Conservation (phyloP, 2,797 vertebrate species). For the Tapirus indicus region DNA sequence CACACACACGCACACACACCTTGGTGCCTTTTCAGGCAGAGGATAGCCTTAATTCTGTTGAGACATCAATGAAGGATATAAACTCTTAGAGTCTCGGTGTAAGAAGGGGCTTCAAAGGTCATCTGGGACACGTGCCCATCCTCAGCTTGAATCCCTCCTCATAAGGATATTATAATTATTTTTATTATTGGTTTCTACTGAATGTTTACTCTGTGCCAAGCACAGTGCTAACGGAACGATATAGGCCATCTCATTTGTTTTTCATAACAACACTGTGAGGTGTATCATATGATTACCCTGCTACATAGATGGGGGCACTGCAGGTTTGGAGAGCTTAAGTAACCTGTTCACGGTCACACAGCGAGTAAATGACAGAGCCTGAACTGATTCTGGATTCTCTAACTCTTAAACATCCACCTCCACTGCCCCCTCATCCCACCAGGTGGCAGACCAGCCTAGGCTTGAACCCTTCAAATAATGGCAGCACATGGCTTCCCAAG, state of each 20-base stretch:
- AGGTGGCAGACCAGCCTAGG: not conserved
- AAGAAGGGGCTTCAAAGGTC: not conserved
- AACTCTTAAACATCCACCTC: not conserved
- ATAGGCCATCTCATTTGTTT: not conserved
- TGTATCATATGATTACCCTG: not conserved
- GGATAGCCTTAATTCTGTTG: not conserved
- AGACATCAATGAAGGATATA: not conserved
- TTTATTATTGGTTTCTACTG: constrained; percentile 12
- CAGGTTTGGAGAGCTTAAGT: not conserved
- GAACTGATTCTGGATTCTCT: not conserved
- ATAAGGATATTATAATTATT: not conserved
- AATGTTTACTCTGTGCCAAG: not conserved
- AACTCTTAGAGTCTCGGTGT: not conserved
- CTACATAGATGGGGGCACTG: not conserved
- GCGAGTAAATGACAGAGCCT: not conserved
- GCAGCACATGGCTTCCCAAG: not conserved
- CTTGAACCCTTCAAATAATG: not conserved
- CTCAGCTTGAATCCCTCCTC: not conserved
- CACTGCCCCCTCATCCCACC: not conserved
- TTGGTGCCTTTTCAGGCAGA: not conserved
- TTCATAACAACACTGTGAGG: not conserved
- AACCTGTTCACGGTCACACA: not conserved
- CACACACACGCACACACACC: not conserved
- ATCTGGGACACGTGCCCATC: not conserved
- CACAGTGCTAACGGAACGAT: not conserved